Percentiles rank a stretch among this genome's conserved stretches.
Evolutionary conservation across 1,140 invertebrate species (phyloP).

Genomic region (Platorchestia sp.): DNA sequence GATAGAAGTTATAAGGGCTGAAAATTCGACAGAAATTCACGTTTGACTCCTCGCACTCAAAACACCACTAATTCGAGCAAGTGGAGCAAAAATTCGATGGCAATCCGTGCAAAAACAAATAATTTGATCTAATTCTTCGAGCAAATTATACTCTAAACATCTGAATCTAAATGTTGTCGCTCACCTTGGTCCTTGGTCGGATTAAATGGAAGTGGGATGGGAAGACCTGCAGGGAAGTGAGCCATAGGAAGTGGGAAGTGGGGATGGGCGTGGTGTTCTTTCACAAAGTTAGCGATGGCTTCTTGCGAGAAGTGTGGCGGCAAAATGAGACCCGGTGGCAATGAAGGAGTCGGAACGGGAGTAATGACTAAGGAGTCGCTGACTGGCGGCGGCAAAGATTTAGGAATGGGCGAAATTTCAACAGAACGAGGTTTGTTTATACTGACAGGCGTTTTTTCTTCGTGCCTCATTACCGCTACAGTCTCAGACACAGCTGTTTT

Average conservation of each 20-base stretch:
- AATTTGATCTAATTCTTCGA: not conserved
- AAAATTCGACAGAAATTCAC: not conserved
- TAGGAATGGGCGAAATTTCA: not conserved
- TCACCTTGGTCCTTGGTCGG: constrained; percentile 14
- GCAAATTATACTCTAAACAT: not conserved
- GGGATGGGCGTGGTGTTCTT: constrained; percentile 39
- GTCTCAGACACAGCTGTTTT: not conserved
- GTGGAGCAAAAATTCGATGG: no score
- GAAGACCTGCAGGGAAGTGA: constrained; percentile 24
- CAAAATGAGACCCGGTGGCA: not conserved
- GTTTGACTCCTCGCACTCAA: not conserved
- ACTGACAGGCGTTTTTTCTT: not conserved
- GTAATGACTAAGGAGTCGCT: constrained; percentile 26
- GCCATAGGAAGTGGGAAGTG: constrained; percentile 44
- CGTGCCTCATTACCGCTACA: not conserved
- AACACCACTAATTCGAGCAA: no score
- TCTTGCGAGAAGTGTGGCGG: constrained; percentile 35
- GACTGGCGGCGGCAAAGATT: not conserved
- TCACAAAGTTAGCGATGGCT: constrained; percentile 30
- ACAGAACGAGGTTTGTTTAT: not conserved
- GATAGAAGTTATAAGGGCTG: not conserved
- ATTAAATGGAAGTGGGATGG: constrained; percentile 7
- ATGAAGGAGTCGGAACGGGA: constrained; percentile 17
- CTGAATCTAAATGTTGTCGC: not conserved
- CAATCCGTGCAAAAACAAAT: no score